Conservation (phyloP, 2,888 invertebrate genomes). For the Eupelmus urozonus region DNA sequence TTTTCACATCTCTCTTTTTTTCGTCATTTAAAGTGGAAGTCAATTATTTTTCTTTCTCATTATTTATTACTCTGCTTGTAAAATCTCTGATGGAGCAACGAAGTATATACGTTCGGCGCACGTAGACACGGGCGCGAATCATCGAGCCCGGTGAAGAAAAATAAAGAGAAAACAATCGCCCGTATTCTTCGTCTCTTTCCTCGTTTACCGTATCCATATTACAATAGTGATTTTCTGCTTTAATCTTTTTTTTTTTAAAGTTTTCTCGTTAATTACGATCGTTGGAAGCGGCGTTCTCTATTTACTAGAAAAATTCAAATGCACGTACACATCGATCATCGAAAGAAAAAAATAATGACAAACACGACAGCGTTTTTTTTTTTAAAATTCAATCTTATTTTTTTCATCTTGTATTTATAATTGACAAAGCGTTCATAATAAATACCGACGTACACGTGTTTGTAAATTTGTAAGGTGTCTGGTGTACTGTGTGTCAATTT, state of each 20-base stretch:
- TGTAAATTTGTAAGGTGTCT: conserved; percentile 38
- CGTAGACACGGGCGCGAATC: not conserved
- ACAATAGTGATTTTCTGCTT: conserved; percentile 7
- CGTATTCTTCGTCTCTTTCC: conserved; percentile 1
- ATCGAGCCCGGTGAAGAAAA: not conserved
- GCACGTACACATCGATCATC: conserved; percentile 44
- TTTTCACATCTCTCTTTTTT: conserved; percentile 5
- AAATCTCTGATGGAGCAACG: conserved; percentile 13
- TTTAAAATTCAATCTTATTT: conserved; percentile 45
- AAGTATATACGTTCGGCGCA: not conserved
- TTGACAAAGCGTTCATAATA: conserved; percentile 77
- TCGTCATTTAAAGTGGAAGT: not conserved
- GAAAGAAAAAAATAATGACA: conserved; percentile 41
- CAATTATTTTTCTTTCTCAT: conserved; percentile 11
- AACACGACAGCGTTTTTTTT: conserved; percentile 32
- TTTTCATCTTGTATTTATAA: conserved; percentile 66
- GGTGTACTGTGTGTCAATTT: no score
- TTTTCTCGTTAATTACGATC: conserved; percentile 21
- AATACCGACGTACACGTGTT: conserved; percentile 72
- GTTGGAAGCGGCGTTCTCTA: conserved; percentile 27
- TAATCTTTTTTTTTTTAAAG: not conserved
- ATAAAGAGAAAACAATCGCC: conserved; percentile 7
- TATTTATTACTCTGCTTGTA: not conserved
- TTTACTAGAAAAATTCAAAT: conserved; percentile 45
- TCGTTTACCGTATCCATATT: conserved; percentile 16